phyloP scores from a whole-genome alignment of 2,113 vertebrate genomes.

The Microcebus tavaratra region DNA sequence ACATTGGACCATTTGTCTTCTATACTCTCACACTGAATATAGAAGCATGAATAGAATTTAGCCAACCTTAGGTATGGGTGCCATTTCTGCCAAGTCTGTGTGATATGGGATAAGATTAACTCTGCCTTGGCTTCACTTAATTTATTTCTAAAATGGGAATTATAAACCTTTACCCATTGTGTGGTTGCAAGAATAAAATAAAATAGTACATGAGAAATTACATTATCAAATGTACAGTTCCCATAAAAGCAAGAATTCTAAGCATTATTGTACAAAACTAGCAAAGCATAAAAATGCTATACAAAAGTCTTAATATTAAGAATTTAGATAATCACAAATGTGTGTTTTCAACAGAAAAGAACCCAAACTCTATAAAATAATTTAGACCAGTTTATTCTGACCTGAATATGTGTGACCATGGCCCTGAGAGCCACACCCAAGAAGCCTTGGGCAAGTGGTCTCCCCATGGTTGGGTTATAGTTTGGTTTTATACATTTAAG shows the following conservation, averaged over 20 bases:
- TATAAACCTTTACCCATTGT: not conserved
- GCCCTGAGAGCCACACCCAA: no score
- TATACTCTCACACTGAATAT: not conserved
- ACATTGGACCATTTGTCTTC: not conserved
- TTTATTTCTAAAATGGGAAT: not conserved
- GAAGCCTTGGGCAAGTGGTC: no score
- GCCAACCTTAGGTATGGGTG: not conserved
- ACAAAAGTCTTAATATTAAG: not conserved
- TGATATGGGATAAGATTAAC: not conserved
- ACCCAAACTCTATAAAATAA: no score
- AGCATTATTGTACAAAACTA: not conserved
- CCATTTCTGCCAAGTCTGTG: not conserved
- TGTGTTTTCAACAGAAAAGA: no score
- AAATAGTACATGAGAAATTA: not conserved
- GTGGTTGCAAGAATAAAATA: not conserved
- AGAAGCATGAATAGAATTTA: not conserved
- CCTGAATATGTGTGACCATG: no score
- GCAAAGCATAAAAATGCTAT: not conserved
- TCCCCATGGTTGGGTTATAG: no score
- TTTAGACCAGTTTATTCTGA: no score
- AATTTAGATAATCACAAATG: not conserved
- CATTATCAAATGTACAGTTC: not conserved
- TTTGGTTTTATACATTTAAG: no score
- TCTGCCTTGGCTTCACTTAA: not conserved
- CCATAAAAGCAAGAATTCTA: not conserved